Evolutionary conservation across 1,140 invertebrate genomes (phyloP), one percentile per base, ranked within the genome.

Genomic region (Zaprionus inermis): DNA sequence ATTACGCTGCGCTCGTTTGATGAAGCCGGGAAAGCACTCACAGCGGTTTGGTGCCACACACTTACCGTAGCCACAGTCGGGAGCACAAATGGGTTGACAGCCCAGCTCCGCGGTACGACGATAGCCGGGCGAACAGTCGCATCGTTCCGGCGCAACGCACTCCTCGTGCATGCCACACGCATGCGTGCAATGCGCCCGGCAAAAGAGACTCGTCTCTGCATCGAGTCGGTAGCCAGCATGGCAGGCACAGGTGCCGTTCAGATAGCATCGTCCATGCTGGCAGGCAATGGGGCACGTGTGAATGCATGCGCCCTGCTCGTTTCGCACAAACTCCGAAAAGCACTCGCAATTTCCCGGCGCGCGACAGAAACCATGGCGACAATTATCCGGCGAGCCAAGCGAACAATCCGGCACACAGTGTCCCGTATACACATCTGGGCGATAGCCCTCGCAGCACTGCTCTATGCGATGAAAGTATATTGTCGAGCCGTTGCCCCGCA

Each of bases 391-490:
- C 20, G 90, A 86, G 14, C 52, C 49, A 14, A 57, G 46, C 0
- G 57, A 55, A 80, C 94, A 95, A 6, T 94, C 93, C 2, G 94
- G 94, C 24, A 94, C 92, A 76, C 94, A 95, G 12, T 93, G 81
- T 2, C 78, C 81, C 64, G 74, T 92, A 67, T 93, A 94, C 72
- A 93, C 92, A 14, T 93, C 92, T 32, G 93, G 93, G 6, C 93
- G 93, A 83, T 95, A 96, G 9, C 94, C 94, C 0, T 82, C 72
- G 69, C 95, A 96, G 77, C 95, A 96, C 0, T 92, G 83, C 30
- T 93, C 92, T 41, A 95, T 94, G 36, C 84, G 76, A 36, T 92
- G 72, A 36, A 76, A 90, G 22, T 72, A 86, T 9, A 92, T 83
- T 9, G 63, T 88, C 6, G 84, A 91, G 24, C 91, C 88, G 70